Percentiles rank a stretch among this genome's conserved stretches.
phyloP scores from a whole-genome alignment of 2,888 invertebrate species.

The Agriopis leucophaearia region DNA sequence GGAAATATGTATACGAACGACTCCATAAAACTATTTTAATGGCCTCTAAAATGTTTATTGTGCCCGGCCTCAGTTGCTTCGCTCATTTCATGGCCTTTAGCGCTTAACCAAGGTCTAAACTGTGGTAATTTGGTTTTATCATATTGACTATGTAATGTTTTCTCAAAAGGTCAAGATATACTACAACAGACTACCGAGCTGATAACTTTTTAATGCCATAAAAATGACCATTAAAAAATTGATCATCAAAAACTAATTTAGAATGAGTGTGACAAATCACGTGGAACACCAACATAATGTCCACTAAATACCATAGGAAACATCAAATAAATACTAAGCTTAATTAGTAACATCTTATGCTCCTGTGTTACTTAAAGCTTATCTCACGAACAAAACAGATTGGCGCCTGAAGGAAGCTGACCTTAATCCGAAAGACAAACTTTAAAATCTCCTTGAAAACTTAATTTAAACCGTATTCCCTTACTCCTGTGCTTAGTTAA shows the following conservation, averaged over 20 bases:
- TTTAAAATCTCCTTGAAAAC: slow-evolving; percentile 50
- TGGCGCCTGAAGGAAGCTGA: slow-evolving; percentile 10
- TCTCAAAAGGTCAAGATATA: neutral
- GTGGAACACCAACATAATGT: too few species aligned
- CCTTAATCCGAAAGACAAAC: slow-evolving; percentile 39
- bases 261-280: too few species aligned
- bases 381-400: slow-evolving; percentile 17
- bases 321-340: neutral
- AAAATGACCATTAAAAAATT: too few species aligned
- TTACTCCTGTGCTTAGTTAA: slow-evolving; percentile 53
- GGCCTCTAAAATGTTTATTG: slow-evolving; percentile 30
- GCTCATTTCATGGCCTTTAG: slow-evolving; percentile 14
- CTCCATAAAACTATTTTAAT: slow-evolving; percentile 25
- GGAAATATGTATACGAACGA: slow-evolving; percentile 20
- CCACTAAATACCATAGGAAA: neutral
- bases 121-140: slow-evolving; percentile 3
- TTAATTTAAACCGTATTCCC: slow-evolving; percentile 50
- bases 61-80: slow-evolving; percentile 5
- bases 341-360: neutral
- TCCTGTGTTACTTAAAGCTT: slow-evolving; percentile 2
- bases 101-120: slow-evolving; percentile 1
- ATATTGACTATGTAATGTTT: neutral
- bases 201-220: too few species aligned
- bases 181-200: neutral
- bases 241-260: too few species aligned